Percentiles rank a stretch among this genome's conserved stretches.
Conservation (phyloP, 2,113 vertebrate species). For the Mohoua ochrocephala region DNA sequence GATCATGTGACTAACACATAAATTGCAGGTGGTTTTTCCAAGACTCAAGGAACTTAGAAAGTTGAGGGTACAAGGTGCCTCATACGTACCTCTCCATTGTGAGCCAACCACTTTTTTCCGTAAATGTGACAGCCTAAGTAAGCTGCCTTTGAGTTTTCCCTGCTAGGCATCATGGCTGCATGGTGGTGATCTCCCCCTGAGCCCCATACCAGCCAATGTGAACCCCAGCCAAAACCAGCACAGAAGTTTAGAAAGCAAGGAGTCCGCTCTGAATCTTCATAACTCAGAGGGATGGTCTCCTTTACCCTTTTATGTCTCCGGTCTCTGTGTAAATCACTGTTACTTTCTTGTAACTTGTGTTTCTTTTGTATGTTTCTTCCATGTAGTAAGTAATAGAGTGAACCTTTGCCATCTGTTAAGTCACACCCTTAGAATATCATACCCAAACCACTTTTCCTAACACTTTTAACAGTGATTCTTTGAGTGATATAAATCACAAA, state of each 20-base stretch:
- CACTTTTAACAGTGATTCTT: background rate
- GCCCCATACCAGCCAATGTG: no score
- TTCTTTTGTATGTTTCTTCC: background rate
- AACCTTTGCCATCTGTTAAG: background rate
- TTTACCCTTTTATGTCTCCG: accelerated
- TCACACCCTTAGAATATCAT: background rate
- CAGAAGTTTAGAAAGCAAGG: background rate
- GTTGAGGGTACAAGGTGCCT: background rate
- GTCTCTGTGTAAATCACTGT: background rate
- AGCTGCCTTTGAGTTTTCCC: background rate
- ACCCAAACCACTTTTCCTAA: background rate
- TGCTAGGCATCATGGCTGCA: background rate
- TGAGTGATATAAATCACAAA: background rate
- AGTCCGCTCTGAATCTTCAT: background rate
- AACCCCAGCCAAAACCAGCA: background rate
- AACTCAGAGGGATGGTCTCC: background rate
- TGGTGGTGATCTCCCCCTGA: background rate
- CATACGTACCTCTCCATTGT: background rate
- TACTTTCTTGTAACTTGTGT: background rate
- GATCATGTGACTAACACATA: no score
- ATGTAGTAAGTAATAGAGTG: background rate
- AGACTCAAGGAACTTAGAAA: background rate
- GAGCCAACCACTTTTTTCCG: background rate
- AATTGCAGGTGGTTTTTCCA: background rate
- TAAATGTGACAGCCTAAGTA: background rate